These are phyloP conservation scores for Drosophila quadrilineata DNA, from an alignment of 1,140 invertebrate species.

Conservation along the genomic window DNA sequence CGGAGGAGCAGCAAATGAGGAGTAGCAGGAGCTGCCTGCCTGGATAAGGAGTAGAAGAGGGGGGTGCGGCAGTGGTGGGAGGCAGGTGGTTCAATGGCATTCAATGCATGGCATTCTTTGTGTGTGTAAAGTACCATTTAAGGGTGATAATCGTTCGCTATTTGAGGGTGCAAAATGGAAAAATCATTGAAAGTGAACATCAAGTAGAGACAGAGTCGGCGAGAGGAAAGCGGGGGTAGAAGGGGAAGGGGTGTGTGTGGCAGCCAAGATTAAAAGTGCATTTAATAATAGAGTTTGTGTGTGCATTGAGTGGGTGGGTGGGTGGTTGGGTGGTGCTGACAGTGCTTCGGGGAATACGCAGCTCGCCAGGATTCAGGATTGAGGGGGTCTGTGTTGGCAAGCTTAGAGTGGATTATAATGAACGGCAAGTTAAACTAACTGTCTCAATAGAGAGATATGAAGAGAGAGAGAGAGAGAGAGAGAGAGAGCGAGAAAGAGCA, in stretches of 20 bases:
- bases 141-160: slow-evolving; percentile 80
- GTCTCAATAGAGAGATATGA: slow-evolving; percentile 76
- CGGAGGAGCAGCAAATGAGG: no score
- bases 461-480: no score
- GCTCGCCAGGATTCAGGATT: slow-evolving; percentile 45
- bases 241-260: slow-evolving; percentile 2
- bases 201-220: slow-evolving; percentile 12
- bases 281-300: slow-evolving; percentile 73
- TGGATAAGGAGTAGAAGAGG: neutral
- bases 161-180: slow-evolving; percentile 80
- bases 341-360: slow-evolving; percentile 67
- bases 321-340: slow-evolving; percentile 36
- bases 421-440: slow-evolving; percentile 76
- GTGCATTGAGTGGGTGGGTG: neutral
- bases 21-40: no score
- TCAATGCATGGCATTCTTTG: slow-evolving; percentile 75
- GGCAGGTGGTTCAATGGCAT: slow-evolving; percentile 74
- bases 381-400: slow-evolving; percentile 16
- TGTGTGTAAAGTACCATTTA: slow-evolving; percentile 81
- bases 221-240: neutral
- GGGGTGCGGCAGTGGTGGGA: no score
- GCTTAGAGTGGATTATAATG: slow-evolving; percentile 75
- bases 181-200: slow-evolving; percentile 73
- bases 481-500: neutral
- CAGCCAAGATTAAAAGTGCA: slow-evolving; percentile 77